These are phyloP conservation scores for Machaerirhynchus nigripectus DNA, from an alignment of 2,113 vertebrate species.

Conservation along the genomic window DNA sequence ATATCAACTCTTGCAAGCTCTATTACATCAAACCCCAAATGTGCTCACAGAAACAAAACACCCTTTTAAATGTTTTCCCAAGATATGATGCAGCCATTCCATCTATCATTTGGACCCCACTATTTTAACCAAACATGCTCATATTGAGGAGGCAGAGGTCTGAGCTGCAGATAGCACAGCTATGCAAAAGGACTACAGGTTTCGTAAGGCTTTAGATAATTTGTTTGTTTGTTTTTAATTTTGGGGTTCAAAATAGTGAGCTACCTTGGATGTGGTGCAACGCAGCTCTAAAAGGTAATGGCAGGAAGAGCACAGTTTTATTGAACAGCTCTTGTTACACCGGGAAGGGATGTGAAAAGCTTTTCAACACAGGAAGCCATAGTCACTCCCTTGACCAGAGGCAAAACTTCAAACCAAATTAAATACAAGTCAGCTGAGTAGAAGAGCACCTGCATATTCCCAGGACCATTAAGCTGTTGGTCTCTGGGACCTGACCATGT, in stretches of 20 bases:
- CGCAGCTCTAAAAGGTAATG: not conserved
- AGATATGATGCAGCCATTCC: conserved; percentile 41
- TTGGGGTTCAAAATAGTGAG: not conserved
- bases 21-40: conserved; percentile 48
- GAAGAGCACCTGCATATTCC: conserved; percentile 36
- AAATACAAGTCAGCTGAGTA: conserved; percentile 22
- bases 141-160: not conserved
- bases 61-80: conserved; percentile 38
- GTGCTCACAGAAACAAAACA: conserved; percentile 41
- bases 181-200: not conserved
- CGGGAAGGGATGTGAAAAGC: conserved; percentile 14
- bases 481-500: not conserved
- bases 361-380: conserved; percentile 34
- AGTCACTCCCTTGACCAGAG: not conserved
- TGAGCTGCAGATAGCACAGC: not conserved
- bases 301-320: not conserved
- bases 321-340: conserved; percentile 10
- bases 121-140: not conserved
- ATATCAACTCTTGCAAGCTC: conserved; percentile 38
- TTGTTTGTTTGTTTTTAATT: not conserved
- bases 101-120: conserved; percentile 18
- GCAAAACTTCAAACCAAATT: conserved; percentile 41
- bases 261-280: not conserved
- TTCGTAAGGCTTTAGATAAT: not conserved
- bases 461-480: not conserved